Evolutionary conservation across 2,113 vertebrate species (phyloP).

Genomic region (Cyprinodon variegatus): DNA sequence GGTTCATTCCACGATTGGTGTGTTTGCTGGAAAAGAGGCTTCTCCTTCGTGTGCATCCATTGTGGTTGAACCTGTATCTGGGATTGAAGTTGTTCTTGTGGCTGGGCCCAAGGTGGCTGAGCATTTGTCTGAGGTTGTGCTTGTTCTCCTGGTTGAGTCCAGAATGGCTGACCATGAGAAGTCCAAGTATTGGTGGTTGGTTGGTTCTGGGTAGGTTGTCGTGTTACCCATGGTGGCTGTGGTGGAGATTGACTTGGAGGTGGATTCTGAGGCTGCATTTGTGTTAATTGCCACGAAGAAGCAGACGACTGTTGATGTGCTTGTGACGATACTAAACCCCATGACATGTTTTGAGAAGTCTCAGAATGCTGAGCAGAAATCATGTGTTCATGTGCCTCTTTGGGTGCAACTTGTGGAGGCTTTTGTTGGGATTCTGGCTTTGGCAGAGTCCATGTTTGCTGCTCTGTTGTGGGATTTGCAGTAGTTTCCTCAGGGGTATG

Average conservation of each 20-base stretch:
- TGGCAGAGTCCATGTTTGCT: slow-evolving; percentile 54
- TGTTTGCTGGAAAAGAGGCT: slow-evolving; percentile 55
- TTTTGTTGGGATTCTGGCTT: slow-evolving; percentile 63
- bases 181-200: slow-evolving; percentile 58
- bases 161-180: slow-evolving; percentile 53
- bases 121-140: slow-evolving; percentile 37
- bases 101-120: slow-evolving; percentile 59
- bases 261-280: slow-evolving; percentile 60
- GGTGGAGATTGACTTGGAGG: slow-evolving; percentile 54
- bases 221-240: slow-evolving; percentile 61
- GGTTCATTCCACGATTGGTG: slow-evolving; percentile 65
- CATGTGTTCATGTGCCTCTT: slow-evolving; percentile 51
- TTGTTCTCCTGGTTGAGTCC: slow-evolving; percentile 61
- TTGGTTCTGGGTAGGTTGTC: slow-evolving; percentile 55
- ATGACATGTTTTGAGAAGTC: slow-evolving; percentile 45
- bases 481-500: slow-evolving; percentile 59
- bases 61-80: slow-evolving; percentile 59
- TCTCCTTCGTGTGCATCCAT: slow-evolving; percentile 56
- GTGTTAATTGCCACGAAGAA: slow-evolving; percentile 57
- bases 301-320: slow-evolving; percentile 57
- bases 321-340: slow-evolving; percentile 55
- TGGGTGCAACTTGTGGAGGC: slow-evolving; percentile 49
- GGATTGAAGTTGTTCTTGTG: slow-evolving; percentile 48
- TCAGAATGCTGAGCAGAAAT: slow-evolving; percentile 55
- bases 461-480: slow-evolving; percentile 49